phyloP scores from a whole-genome alignment of 2,888 invertebrate species.

The Choreutis nemorana region DNA sequence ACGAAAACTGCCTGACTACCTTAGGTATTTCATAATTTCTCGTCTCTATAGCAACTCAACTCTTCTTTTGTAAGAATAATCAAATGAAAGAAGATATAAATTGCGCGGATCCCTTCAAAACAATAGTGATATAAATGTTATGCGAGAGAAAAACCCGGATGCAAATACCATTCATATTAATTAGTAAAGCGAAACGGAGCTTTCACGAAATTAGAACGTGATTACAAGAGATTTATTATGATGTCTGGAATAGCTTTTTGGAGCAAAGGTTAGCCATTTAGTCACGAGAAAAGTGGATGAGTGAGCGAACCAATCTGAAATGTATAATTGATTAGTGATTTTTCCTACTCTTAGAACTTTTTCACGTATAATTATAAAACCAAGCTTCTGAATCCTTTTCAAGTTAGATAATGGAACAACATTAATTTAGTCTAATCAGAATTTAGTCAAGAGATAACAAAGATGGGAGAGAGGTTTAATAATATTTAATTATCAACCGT shows the following conservation, averaged over 20 bases:
- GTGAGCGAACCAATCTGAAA: too few species aligned
- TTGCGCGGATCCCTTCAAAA: conserved; percentile 64
- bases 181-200: conserved; percentile 66
- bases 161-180: conserved; percentile 67
- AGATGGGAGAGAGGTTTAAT: too few species aligned
- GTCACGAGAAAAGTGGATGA: conserved; percentile 54
- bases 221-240: conserved; percentile 66
- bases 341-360: too few species aligned
- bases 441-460: too few species aligned
- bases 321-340: too few species aligned
- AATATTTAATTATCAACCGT: too few species aligned
- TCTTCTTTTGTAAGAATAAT: conserved; percentile 13
- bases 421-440: too few species aligned
- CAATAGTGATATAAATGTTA: conserved; percentile 65
- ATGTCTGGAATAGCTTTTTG: conserved; percentile 61
- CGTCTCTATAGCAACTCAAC: neutral
- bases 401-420: too few species aligned
- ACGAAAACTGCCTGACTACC: conserved; percentile 19
- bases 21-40: conserved; percentile 5
- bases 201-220: conserved; percentile 67
- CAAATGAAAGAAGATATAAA: conserved; percentile 59
- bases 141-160: conserved; percentile 65
- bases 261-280: conserved; percentile 62
- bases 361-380: too few species aligned
- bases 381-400: too few species aligned